Base-by-base conservation (phyloP, 2,888 invertebrate species). In the Thalpophila matura region DNA sequence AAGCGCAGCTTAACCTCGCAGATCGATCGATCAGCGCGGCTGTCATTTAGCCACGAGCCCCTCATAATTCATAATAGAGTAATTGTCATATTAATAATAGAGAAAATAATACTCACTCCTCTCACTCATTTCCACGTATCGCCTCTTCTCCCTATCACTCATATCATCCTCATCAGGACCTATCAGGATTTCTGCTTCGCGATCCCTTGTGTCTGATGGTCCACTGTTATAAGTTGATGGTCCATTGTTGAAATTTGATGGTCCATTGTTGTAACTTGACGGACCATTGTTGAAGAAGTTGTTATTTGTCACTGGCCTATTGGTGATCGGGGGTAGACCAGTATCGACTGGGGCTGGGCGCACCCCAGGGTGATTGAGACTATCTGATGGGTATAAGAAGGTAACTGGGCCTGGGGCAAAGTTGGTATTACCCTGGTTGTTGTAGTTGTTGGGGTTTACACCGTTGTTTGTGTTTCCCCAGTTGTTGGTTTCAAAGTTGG, bases 151-250 rank as follows among this genome's bases (percentile, higher is more conserved):
- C 0, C 72, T 79, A 0, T 83, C 83, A 3, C 79, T 85, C 91
- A 93, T 92, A 1, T 79, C 86, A 59, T 92, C 92, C 60, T 91
- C 93, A 76, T 92, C 87, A 0, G 88, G 88, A 0, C 92, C 94
- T 0, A 87, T 75, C 9, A 88, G 76, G 0, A 92, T 64, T 14
- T 86, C 86, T 0, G 91, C 89, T 12, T 78, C 81, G 1, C 22
- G 64, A 49, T 70, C 71, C n/a, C 81, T 82, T 2, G 67, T 63
- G 10, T 80, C 76, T 3, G 56, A 65, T 0, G 80, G 83, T 29
- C 54, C 74, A 10, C 61, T 69, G 33, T 33, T 14, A 6, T 33
- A 62, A 74, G 2, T 67, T n/a, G n/a, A n/a, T n/a, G n/a, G n/a
- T n/a, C n/a, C n/a, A n/a, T n/a, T n/a, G n/a, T n/a, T n/a, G n/a